Base-by-base conservation (phyloP, 2,113 vertebrate species). In the Donacobius atricapilla region DNA sequence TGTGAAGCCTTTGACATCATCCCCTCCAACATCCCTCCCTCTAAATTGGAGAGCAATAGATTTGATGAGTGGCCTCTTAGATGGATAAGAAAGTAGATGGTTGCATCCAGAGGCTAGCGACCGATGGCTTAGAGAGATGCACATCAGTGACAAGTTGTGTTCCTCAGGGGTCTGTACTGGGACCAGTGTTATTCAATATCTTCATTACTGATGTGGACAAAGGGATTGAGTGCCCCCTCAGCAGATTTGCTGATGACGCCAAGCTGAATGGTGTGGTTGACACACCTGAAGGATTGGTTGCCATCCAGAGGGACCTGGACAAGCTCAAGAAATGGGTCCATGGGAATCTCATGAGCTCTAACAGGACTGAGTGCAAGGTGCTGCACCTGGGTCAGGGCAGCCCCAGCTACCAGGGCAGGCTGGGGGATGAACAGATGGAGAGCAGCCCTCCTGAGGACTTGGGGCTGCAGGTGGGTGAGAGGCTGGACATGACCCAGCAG, bases 161-260 rank as follows among this genome's bases (percentile, higher is more conserved):
- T 42, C 11, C 21, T 71, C n/a, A 48, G 48, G 16, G 48, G 5
- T 39, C 33, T 4, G 1, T 11, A n/a, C 16, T 14, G n/a, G 28
- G 28, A 47, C 24, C 20, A 47, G 13, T 10, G 11, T 22, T 40
- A n/a, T 17, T 48, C 14, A 35, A 7, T 71, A 30, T 25, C 40
- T 47, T 63, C 15, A 35, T 47, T 15, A 30, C 5, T 10, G 11
- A 8, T 5, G 2, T 11, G 39, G 28, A 39, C 4, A 7, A 70
- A 70, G 5, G 1, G 3, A 21, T 47, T 0, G 1, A n/a, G 28
- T 30, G 24, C 30, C 24, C n/a, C 13, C 8, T 79, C 13, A 63
- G 13, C 23, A 63, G 5, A 2, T 35, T 20, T 40, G 19, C 51
- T 24, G 54, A 33, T 39, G 39, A 30, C 23, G 45, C 47, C 53